Conservation (phyloP, 2,113 vertebrate species). For the Electrona antarctica region DNA sequence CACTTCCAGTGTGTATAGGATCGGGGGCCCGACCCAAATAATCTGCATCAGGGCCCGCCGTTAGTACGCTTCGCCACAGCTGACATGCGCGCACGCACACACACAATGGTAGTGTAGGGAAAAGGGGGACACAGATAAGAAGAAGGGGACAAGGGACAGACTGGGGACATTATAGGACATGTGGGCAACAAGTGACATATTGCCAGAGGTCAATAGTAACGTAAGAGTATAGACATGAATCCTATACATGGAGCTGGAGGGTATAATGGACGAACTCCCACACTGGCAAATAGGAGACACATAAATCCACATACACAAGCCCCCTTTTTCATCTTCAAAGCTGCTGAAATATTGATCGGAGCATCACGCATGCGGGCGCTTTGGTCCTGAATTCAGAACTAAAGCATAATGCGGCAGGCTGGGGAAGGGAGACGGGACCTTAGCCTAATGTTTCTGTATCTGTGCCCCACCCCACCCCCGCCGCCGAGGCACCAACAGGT, state of each 20-base stretch:
- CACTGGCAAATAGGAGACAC: conserved; percentile 27
- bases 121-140: neutral
- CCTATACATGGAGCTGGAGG: conserved; percentile 33
- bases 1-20: no score
- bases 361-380: conserved; percentile 47
- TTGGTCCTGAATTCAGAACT: conserved; percentile 55
- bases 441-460: conserved; percentile 51
- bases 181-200: conserved; percentile 3
- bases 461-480: conserved; percentile 24
- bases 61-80: no score
- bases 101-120: no score
- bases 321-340: conserved; percentile 71
- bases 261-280: conserved; percentile 47
- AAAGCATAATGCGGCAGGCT: conserved; percentile 33
- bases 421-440: conserved; percentile 48
- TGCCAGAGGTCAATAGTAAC: conserved; percentile 38
- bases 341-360: conserved; percentile 68
- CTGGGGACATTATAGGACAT: conserved; percentile 12
- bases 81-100: no score
- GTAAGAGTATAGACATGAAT: conserved; percentile 36
- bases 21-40: no score
- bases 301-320: conserved; percentile 56
- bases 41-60: no score
- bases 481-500: conserved; percentile 63
- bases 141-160: neutral